phyloP scores from a whole-genome alignment of 2,888 invertebrate genomes.

The Choristoneura rosaceana region DNA sequence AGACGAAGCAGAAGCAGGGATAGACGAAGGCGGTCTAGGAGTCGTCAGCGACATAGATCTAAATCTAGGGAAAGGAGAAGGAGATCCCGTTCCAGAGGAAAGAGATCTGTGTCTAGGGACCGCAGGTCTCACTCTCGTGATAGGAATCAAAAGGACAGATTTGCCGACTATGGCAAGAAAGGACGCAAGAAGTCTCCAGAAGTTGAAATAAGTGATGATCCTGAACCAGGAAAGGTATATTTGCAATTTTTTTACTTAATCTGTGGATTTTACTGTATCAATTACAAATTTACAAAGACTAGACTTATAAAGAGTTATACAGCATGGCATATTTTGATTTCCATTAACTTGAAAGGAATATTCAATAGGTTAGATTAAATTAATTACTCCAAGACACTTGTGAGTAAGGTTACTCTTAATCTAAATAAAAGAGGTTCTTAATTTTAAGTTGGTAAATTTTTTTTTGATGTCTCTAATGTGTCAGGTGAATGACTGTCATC shows the following conservation, averaged over 20 bases:
- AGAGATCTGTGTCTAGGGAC: slow-evolving; percentile 57
- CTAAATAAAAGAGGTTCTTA: too few relatives aligned
- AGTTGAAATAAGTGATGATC: slow-evolving; percentile 88
- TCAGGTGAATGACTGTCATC: too few relatives aligned
- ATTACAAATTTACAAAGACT: too few relatives aligned
- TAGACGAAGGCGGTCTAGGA: slow-evolving; percentile 59
- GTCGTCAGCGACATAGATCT: slow-evolving; percentile 60
- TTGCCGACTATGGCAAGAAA: slow-evolving; percentile 66
- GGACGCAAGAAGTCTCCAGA: slow-evolving; percentile 77
- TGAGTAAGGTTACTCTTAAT: too few relatives aligned
- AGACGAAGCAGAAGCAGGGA: slow-evolving; percentile 58
- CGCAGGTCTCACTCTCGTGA: slow-evolving; percentile 56
- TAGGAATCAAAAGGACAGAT: slow-evolving; percentile 60
- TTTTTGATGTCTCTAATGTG: too few relatives aligned
- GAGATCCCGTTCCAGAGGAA: slow-evolving; percentile 53
- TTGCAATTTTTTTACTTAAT: not conserved
- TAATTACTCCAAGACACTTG: too few relatives aligned
- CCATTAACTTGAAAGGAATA: too few relatives aligned
- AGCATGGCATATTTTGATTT: too few relatives aligned
- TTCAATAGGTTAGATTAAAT: too few relatives aligned
- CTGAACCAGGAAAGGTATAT: slow-evolving; percentile 89
- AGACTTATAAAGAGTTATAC: too few relatives aligned
- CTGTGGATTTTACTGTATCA: not conserved
- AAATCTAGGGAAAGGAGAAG: slow-evolving; percentile 53
- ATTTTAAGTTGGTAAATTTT: too few relatives aligned